Percentiles rank a stretch among this genome's conserved stretches.
Evolutionary conservation across 2,797 vertebrate genomes (phyloP).

Genomic region (Todus mexicanus): DNA sequence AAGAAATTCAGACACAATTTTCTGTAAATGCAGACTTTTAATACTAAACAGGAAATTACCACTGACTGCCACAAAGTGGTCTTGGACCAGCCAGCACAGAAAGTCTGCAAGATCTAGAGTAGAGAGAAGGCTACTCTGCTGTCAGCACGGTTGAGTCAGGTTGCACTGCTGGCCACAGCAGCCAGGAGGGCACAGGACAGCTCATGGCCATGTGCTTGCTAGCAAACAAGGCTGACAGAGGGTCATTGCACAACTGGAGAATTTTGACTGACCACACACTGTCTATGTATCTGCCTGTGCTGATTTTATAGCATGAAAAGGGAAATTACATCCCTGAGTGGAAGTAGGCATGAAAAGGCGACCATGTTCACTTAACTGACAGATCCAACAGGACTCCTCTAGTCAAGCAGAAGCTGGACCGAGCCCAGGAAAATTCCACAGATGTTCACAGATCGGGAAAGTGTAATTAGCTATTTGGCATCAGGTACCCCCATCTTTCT

Average conservation of each 20-base stretch:
- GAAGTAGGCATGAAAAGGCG: accelerated
- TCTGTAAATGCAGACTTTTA: conserved; percentile 7
- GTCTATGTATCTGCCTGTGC: neutral
- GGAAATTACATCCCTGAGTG: neutral
- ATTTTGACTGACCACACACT: neutral
- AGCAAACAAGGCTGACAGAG: neutral
- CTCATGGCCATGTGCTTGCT: accelerated
- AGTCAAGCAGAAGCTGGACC: neutral
- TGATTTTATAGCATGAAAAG: neutral
- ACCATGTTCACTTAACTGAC: neutral
- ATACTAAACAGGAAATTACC: neutral
- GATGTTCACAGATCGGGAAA: neutral
- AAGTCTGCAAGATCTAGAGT: neutral
- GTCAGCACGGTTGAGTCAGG: neutral
- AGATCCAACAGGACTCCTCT: neutral
- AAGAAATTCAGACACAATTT: neutral
- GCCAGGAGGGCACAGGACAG: neutral
- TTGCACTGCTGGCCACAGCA: neutral
- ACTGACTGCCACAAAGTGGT: neutral
- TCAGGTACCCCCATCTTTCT: neutral
- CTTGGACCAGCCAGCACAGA: neutral
- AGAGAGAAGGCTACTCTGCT: neutral
- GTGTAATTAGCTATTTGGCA: neutral
- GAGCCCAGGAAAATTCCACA: neutral
- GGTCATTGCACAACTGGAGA: neutral